A percentile compares a stretch with the other conserved stretches of the same genome.
Evolutionary conservation across 2,113 vertebrate species (phyloP).

Genomic region (Daboia siamensis): DNA sequence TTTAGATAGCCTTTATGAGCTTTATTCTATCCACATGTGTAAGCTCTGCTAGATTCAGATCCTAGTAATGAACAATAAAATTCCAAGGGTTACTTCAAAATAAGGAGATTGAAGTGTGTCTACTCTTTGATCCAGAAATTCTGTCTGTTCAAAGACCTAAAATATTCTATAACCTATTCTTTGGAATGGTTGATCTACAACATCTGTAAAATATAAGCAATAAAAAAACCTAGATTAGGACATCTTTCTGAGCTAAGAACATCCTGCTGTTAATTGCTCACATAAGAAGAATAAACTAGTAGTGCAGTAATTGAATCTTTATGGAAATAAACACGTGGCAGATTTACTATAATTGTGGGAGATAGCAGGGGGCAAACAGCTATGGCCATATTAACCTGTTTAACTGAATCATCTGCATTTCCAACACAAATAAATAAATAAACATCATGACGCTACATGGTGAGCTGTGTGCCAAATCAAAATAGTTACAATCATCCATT

Average conservation of each 20-base stretch:
- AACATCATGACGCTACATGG: constrained; percentile 51
- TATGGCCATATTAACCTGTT: constrained; percentile 74
- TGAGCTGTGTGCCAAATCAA: constrained; percentile 72
- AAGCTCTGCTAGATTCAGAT: neutral
- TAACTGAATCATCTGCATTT: constrained; percentile 67
- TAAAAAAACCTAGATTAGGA: neutral
- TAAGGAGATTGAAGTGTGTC: neutral
- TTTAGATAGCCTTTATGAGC: neutral
- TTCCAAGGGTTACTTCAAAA: neutral
- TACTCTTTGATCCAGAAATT: neutral
- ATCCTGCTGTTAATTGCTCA: constrained; percentile 67
- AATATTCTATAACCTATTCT: neutral
- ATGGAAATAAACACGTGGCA: constrained; percentile 82
- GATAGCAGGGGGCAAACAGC: constrained; percentile 45
- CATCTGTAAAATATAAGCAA: constrained; percentile 6
- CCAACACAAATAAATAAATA: constrained; percentile 20
- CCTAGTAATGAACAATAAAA: neutral
- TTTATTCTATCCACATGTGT: neutral
- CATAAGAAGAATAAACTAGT: constrained; percentile 69
- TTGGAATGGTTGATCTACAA: neutral
- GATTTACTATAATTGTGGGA: constrained; percentile 72
- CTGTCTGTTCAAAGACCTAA: neutral
- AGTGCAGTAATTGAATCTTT: constrained; percentile 78
- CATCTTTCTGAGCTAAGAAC: constrained; percentile 47
- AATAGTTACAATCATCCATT: constrained; percentile 68